These are phyloP conservation scores for Netelia inedita DNA, from an alignment of 2,888 invertebrate species.

Conservation along the genomic window DNA sequence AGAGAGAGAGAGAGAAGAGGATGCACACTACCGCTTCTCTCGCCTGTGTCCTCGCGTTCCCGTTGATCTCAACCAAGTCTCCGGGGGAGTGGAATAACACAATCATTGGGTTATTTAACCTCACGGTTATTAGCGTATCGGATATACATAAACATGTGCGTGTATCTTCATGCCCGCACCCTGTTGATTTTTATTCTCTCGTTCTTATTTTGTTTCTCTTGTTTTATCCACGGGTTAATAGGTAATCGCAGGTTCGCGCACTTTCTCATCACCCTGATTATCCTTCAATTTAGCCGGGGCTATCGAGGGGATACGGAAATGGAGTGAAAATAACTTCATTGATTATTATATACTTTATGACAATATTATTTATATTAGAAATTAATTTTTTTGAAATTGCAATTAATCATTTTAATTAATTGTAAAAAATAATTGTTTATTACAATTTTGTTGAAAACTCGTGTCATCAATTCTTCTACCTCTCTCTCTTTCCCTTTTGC, in stretches of 20 bases:
- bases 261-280: neutral
- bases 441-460: no score
- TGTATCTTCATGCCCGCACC: neutral
- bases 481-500: no score
- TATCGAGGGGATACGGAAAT: no score
- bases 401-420: no score
- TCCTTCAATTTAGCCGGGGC: neutral
- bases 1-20: no score
- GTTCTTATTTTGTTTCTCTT: neutral
- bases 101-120: conserved; percentile 29
- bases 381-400: no score
- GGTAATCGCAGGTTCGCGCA: neutral
- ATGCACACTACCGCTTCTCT: neutral
- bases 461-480: no score
- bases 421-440: no score
- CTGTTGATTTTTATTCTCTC: neutral
- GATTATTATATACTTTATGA: no score
- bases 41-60: neutral
- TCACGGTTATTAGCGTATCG: neutral
- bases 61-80: conserved; percentile 22
- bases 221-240: neutral
- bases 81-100: conserved; percentile 11
- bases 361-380: no score
- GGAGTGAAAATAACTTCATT: no score
- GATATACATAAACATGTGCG: neutral